Evolutionary conservation across 2,888 invertebrate species (phyloP), one percentile per base, ranked within the genome.

Genomic region (Andrena bucephala): DNA sequence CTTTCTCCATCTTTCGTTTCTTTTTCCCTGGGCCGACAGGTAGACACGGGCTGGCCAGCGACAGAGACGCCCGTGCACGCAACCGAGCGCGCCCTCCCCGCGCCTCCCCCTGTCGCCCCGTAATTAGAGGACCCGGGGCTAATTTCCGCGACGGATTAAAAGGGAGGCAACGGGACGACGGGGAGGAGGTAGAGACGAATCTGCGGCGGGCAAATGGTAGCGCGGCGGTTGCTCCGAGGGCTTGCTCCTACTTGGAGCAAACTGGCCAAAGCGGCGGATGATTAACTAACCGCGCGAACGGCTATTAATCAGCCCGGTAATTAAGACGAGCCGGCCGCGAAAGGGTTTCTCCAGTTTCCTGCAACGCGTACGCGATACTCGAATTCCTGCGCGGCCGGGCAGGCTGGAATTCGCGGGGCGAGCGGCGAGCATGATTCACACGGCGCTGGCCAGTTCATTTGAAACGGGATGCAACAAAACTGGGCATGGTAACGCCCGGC

Each of bases 121-220:
- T 87, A 88, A 89, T 89, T 89, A 88, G 85, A 83, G 83, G 86
- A 71, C 80, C 80, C 72, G 83, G 42, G 42, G 84, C 87, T 86
- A 84, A 88, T 88, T 87, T 84, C 84, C 84, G 71, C 29, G 65
- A 72, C 65, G 63, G 54, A 36, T 65, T 65, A 54, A 65, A 63
- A 54, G 52, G 29, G 65, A 4, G 8, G 36, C 68, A 36, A 62
- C 13, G 27, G 7, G 4, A 27, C 42, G 20, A 27, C 13, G 27
- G 42, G 13, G 29, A 48, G 7, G 13, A 57, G 29, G 16, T 27
- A 7, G 10, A 13, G 16, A 10, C 20, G n/a, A 16, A 5, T 10
- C 6, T 5, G 48, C 24, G 24, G 42, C 66, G 31, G 13, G 29
- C 4, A 10, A 36, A 16, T 63, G 52, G 16, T 8, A 60, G 68